These are phyloP conservation scores for Cephonodes hylas DNA, from an alignment of 2,888 invertebrate species.

Conservation along the genomic window DNA sequence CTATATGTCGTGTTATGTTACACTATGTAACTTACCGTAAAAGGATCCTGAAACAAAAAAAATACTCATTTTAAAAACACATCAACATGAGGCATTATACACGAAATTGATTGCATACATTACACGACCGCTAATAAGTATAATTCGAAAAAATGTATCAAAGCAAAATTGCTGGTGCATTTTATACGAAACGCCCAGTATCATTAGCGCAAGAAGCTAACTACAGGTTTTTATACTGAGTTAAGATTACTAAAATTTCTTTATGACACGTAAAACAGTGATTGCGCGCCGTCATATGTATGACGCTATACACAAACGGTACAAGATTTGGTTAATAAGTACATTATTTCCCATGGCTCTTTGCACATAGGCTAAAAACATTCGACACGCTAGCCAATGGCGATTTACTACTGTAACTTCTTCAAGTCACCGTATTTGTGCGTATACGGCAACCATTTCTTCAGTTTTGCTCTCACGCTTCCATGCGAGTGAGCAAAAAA, in stretches of 20 bases:
- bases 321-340: not conserved
- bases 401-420: no score
- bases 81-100: conserved; percentile 12
- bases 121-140: conserved; percentile 25
- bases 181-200: conserved; percentile 20
- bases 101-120: conserved; percentile 24
- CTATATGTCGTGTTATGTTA: conserved; percentile 16
- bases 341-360: not conserved
- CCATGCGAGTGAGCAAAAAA: conserved; percentile 40
- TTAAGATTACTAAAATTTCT: conserved; percentile 19
- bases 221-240: conserved; percentile 14
- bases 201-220: conserved; percentile 17
- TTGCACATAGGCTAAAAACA: not conserved
- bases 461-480: conserved; percentile 46
- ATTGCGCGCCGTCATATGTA: not conserved
- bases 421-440: not conserved
- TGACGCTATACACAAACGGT: not conserved
- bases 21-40: conserved; percentile 74
- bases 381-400: not conserved
- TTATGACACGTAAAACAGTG: conserved; percentile 9
- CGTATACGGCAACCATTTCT: conserved; percentile 8
- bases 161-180: conserved; percentile 18
- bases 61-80: conserved; percentile 31
- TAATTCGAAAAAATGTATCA: conserved; percentile 24
- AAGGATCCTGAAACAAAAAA: conserved; percentile 83